phyloP scores from a whole-genome alignment of 2,113 vertebrate species.

The Himantopus leucocephalus region DNA sequence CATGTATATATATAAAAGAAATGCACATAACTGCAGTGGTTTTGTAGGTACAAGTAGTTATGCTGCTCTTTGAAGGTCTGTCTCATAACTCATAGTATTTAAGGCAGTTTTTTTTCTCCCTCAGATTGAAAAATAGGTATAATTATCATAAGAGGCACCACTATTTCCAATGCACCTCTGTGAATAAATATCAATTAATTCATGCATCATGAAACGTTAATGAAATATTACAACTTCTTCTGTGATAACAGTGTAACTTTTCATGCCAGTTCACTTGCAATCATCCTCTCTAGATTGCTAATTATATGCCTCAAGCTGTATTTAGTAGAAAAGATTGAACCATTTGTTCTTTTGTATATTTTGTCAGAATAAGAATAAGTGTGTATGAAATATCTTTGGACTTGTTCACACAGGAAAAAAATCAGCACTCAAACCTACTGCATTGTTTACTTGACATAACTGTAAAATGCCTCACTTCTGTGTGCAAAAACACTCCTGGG shows the following conservation, averaged over 20 bases:
- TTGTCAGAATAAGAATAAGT: conserved; percentile 49
- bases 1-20: not conserved
- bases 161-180: conserved; percentile 45
- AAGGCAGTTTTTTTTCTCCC: not conserved
- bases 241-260: conserved; percentile 64
- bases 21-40: not conserved
- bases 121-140: conserved; percentile 48
- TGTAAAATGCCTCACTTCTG: not conserved
- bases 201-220: conserved; percentile 59
- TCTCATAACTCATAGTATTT: conserved; percentile 22
- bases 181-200: conserved; percentile 70
- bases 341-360: conserved; percentile 58
- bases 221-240: conserved; percentile 70
- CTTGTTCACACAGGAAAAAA: not conserved
- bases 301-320: conserved; percentile 65
- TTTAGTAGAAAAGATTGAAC: conserved; percentile 60
- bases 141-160: conserved; percentile 50
- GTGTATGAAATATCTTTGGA: conserved; percentile 14
- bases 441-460: not conserved
- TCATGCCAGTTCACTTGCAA: conserved; percentile 62
- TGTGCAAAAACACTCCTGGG: not conserved
- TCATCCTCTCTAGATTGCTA: conserved; percentile 67
- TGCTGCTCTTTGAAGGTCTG: conserved; percentile 3
- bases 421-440: not conserved
- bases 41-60: not conserved